Evolutionary conservation across 1,140 invertebrate genomes (phyloP).

Genomic region (Eulimnadia texana): DNA sequence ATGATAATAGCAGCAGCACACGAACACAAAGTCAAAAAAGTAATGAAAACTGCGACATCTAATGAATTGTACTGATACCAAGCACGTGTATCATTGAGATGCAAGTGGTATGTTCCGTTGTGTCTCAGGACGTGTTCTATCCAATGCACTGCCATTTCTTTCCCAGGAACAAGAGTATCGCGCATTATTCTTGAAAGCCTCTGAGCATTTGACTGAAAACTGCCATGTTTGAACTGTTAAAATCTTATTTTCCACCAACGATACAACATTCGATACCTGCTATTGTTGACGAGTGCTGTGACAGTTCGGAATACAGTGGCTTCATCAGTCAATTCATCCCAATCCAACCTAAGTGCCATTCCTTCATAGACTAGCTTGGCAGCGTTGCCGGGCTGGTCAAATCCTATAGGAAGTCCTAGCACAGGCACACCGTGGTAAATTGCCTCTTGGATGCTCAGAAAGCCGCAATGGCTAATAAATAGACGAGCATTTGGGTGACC

Average conservation of each 20-base stretch:
- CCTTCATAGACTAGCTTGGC: constrained; percentile 19
- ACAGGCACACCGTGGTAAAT: constrained; percentile 33
- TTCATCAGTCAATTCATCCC: constrained; percentile 17
- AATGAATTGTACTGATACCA: too few species aligned
- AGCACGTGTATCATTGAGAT: too few species aligned
- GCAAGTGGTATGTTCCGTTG: constrained; percentile 24
- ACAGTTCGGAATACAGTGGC: constrained; percentile 10
- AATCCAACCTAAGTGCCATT: constrained; percentile 18
- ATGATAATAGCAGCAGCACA: too few species aligned
- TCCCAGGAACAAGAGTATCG: background rate
- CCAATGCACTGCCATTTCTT: constrained; percentile 25
- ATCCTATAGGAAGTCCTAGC: constrained; percentile 33
- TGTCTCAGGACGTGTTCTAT: constrained; percentile 26
- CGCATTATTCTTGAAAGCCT: background rate
- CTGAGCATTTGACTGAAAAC: background rate
- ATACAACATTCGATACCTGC: too few species aligned
- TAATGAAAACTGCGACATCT: too few species aligned
- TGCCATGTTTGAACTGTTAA: too few species aligned
- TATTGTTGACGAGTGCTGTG: background rate
- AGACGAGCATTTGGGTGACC: constrained; percentile 24
- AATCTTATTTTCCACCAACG: too few species aligned
- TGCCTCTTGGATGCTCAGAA: constrained; percentile 32
- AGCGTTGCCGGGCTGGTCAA: constrained; percentile 27
- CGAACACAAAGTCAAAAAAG: too few species aligned
- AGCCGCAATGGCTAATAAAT: constrained; percentile 33